Base-by-base conservation (phyloP, 2,797 vertebrate species). In the Rhinella marina region DNA sequence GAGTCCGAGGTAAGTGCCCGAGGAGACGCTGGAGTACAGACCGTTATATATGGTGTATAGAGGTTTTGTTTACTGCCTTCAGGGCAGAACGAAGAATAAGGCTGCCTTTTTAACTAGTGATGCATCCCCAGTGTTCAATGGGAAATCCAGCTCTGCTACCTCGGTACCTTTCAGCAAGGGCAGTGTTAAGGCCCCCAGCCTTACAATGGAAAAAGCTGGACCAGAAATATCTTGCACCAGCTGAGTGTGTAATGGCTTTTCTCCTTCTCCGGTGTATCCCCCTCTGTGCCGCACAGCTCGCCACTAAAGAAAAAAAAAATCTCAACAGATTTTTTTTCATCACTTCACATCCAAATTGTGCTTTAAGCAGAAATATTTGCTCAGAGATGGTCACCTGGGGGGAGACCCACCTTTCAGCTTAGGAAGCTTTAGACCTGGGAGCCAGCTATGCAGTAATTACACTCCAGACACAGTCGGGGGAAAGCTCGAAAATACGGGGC, bases 161-260 rank as follows among this genome's bases (percentile, higher is more conserved):
- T 13, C 23, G 32, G 4, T 5, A 19, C 19, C 41, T 8, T 19
- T 12, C 21, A 52, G 87, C 54, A 54, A 9, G 8, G 76, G 75
- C 17, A 13, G 87, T 17, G 82, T 85, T 85, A 88, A 78, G 54
- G 41, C 87, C n/a, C 41, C 64, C 82, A 32, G 73, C 64, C 13
- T 32, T 4, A 59, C 32, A 57, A 80, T 19, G 13, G 64, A 54
- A 88, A 84, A 88, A 10, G 1, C n/a, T 41, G 27, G 61, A 14
- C 64, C n/a, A 29, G 76, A 81, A 81, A 85, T 50, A 81, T 75
- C 76, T 50, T 64, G n/a, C 64, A 14, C 76, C 76, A 81, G 76
- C 82, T 85, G 82, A 75, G 87, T 75, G 66, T 81, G 77, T 85
- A 85, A 88, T 88, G 82, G 56, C 61, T 88, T 85, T 77, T 79